These are phyloP conservation scores for Chrysopilus asiliformis DNA, from an alignment of 2,888 invertebrate species.

Conservation along the genomic window DNA sequence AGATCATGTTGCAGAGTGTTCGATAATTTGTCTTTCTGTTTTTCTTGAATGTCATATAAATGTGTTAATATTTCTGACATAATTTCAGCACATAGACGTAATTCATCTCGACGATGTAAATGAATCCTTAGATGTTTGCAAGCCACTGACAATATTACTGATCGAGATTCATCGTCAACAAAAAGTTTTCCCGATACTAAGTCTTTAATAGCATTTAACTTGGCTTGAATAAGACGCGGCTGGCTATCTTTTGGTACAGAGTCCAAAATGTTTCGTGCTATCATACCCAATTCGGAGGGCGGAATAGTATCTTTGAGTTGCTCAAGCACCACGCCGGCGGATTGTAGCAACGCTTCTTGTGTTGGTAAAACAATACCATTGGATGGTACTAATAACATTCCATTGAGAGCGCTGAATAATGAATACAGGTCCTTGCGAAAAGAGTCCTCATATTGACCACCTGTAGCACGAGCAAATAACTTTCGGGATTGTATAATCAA, in stretches of 20 bases:
- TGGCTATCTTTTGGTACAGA: constrained; percentile 43
- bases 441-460: constrained; percentile 78
- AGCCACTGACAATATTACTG: constrained; percentile 66
- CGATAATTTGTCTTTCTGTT: constrained; percentile 39
- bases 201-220: constrained; percentile 70
- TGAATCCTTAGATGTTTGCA: constrained; percentile 78
- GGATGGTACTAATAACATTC: constrained; percentile 56
- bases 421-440: constrained; percentile 70
- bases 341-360: constrained; percentile 66
- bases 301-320: constrained; percentile 64
- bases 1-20: constrained; percentile 56
- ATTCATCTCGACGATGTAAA: constrained; percentile 65
- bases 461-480: constrained; percentile 72
- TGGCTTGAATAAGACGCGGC: constrained; percentile 61
- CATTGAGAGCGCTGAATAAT: constrained; percentile 64
- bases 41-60: constrained; percentile 39
- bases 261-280: constrained; percentile 68
- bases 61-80: constrained; percentile 66
- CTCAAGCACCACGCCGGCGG: constrained; percentile 71
- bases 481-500: constrained; percentile 80
- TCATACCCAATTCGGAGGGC: constrained; percentile 61
- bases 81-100: constrained; percentile 73
- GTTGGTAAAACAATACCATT: constrained; percentile 64
- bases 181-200: constrained; percentile 61
- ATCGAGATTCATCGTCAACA: constrained; percentile 66